Evolutionary conservation across 2,797 vertebrate genomes (phyloP), one percentile per base, ranked within the genome.

Genomic region (Limnodromus scolopaceus): DNA sequence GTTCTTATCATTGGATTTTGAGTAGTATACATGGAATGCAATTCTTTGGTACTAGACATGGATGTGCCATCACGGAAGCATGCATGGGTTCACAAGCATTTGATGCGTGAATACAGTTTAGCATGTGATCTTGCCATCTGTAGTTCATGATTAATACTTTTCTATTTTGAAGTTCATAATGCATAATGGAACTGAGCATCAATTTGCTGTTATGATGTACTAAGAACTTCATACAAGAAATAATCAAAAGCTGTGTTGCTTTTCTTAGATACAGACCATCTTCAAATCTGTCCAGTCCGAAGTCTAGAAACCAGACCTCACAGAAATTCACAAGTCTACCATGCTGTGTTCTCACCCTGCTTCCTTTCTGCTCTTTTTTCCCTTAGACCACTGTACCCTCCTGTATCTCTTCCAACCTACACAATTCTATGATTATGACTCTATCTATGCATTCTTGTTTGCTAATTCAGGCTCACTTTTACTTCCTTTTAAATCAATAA

Each of bases 71-170:
- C 92, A 48, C 63, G 77, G 89, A 97, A 97, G 92, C 88, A 95
- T 65, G 92, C 65, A n/a, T 24, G 78, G 84, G 76, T 92, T 95
- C 64, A 84, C 76, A 96, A 88, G 65, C 13, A 22, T 96, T 87
- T 64, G 79, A 88, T 19, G 16, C 19, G 68, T 32, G 88, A 89
- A 77, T 85, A 91, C 55, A 84, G 64, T 77, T 88, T 75, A 80
- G n/a, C 63, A 46, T 51, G 39, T 84, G 54, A 83, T 92, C 88
- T 84, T 93, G 86, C 70, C 23, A 77, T 30, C 79, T 55, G 13
- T 34, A 92, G 84, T 25, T 97, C 96, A 97, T 96, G 95, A 91
- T 89, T 87, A 95, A 66, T 8, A 34, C 18, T 20, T 49, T 84
- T 93, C 82, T 41, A 87, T 89, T 95, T 94, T 76, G 45, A 93